Percentiles rank a stretch among this genome's conserved stretches.
Conservation (phyloP, 1,140 invertebrate species). For the Piezodorus guildinii region DNA sequence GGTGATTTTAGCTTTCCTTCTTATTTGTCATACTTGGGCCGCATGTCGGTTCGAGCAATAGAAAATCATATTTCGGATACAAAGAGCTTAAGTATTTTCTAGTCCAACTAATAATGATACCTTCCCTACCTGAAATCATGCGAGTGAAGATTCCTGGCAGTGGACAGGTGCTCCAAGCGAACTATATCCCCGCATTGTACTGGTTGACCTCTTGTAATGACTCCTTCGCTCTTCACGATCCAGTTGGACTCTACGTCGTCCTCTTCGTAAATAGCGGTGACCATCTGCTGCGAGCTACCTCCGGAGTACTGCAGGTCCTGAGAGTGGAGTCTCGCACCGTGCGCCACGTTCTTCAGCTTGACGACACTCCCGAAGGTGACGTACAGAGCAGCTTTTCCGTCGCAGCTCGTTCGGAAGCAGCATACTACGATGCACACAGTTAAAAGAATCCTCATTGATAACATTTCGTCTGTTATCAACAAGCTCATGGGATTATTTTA, state of each 20-base stretch:
- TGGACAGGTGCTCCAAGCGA: constrained; percentile 10
- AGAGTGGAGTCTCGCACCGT: neutral
- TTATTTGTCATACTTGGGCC: no score
- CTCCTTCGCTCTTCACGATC: neutral
- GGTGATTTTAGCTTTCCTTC: no score
- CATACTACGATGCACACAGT: no score
- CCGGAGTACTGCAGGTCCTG: constrained; percentile 5
- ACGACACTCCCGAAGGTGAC: constrained; percentile 18
- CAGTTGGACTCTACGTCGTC: neutral
- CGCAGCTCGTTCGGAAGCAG: neutral
- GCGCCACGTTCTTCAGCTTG: neutral
- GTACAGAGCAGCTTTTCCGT: neutral
- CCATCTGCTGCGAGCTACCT: constrained; percentile 15
- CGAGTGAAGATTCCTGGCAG: constrained; percentile 14
- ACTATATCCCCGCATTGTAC: constrained; percentile 10
- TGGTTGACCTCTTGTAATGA: neutral
- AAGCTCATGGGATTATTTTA: no score
- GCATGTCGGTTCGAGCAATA: no score
- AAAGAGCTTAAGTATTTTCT: no score
- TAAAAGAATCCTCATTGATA: no score
- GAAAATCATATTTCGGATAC: no score
- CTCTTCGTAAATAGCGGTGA: constrained; percentile 1
- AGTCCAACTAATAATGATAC: no score
- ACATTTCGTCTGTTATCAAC: no score
- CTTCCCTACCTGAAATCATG: neutral